Conservation (phyloP, 1,140 invertebrate genomes). For the Drosophila tristis region DNA sequence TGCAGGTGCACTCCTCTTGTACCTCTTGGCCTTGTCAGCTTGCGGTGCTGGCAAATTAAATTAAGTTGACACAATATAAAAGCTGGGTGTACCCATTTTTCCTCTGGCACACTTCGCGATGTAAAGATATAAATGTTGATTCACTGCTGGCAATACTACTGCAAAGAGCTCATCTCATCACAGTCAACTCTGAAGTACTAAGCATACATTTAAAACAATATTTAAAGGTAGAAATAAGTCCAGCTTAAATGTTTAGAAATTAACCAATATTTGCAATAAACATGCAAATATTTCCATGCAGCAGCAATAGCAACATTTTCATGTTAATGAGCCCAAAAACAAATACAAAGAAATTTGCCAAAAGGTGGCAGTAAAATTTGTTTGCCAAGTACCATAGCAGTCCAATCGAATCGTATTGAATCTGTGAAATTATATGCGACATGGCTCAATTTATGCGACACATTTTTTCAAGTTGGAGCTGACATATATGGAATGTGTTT, state of each 20-base stretch:
- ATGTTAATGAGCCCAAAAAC: conserved; percentile 6
- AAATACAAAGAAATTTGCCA: conserved; percentile 17
- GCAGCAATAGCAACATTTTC: neutral
- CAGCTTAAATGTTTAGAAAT: too few species aligned
- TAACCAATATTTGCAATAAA: neutral
- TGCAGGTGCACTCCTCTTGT: conserved; percentile 1
- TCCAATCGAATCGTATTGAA: neutral
- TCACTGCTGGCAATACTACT: conserved; percentile 24
- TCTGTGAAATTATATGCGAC: neutral
- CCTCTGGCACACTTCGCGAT: conserved; percentile 26
- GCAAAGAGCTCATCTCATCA: neutral
- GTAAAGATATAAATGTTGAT: conserved; percentile 46
- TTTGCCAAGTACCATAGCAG: conserved; percentile 4
- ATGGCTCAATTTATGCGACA: neutral
- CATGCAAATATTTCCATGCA: neutral
- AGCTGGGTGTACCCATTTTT: conserved; percentile 21
- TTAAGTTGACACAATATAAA: conserved; percentile 48
- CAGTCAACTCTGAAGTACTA: too few species aligned
- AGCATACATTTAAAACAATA: too few species aligned
- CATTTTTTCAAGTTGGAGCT: conserved; percentile 15
- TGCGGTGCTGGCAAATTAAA: conserved; percentile 43
- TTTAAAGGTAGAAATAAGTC: too few species aligned
- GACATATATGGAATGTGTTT: conserved; percentile 22
- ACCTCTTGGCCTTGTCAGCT: conserved; percentile 41
- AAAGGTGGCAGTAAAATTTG: neutral